Conservation (phyloP, 1,140 invertebrate genomes). For the Trypoxylus dichotomus region DNA sequence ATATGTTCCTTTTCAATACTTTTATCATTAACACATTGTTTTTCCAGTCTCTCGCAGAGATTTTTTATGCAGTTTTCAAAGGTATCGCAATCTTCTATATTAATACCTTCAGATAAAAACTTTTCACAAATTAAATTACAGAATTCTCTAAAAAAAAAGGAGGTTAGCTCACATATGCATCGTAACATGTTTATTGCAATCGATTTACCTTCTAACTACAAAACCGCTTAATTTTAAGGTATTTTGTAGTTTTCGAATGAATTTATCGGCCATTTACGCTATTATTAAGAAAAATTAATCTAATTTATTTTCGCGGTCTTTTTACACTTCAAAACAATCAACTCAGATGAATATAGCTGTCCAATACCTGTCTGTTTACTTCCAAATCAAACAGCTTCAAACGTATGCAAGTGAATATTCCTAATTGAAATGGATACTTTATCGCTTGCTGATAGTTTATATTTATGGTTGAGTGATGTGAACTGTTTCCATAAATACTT, state of each 20-base stretch:
- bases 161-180: neutral
- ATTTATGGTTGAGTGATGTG: too few relatives aligned
- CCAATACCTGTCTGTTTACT: too few relatives aligned
- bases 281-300: neutral
- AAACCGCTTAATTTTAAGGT: constrained; percentile 59
- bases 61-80: constrained; percentile 63
- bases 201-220: constrained; percentile 55
- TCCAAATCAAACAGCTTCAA: too few relatives aligned
- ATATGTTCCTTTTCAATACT: constrained; percentile 73
- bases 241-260: constrained; percentile 50
- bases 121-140: constrained; percentile 60
- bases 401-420: too few relatives aligned
- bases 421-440: too few relatives aligned
- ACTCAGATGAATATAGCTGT: too few relatives aligned
- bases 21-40: constrained; percentile 68
- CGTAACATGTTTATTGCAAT: constrained; percentile 13
- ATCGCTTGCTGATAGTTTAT: too few relatives aligned
- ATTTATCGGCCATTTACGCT: constrained; percentile 2
- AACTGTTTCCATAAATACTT: too few relatives aligned
- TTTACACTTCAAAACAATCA: neutral
- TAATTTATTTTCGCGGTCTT: neutral
- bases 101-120: constrained; percentile 53
- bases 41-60: constrained; percentile 65
- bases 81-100: constrained; percentile 55
- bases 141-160: constrained; percentile 61